phyloP scores from a whole-genome alignment of 2,797 vertebrate genomes.

The Psittacula echo region DNA sequence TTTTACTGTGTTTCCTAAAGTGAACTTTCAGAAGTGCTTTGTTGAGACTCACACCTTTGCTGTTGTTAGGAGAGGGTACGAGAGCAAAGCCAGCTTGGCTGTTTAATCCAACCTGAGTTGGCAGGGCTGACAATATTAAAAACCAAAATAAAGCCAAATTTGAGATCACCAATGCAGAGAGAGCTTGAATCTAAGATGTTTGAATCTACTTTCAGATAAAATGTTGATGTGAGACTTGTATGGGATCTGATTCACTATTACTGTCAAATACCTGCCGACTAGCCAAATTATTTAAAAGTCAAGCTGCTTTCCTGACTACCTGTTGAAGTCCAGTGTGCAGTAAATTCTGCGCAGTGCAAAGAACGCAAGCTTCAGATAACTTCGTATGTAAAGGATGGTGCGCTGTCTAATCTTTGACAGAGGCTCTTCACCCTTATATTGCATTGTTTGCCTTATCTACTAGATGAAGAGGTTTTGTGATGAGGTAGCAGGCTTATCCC shows the following conservation, averaged over 20 bases:
- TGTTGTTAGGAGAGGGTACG: neutral
- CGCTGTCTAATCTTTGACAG: neutral
- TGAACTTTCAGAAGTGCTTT: neutral
- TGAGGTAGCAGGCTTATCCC: neutral
- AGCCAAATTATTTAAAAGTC: neutral
- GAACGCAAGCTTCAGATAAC: neutral
- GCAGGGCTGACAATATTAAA: neutral
- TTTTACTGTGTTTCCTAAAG: neutral
- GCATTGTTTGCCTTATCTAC: neutral
- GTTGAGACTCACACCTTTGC: neutral
- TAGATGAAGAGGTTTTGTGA: neutral
- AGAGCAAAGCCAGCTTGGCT: neutral
- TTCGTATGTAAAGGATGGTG: neutral
- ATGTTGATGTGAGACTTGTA: neutral
- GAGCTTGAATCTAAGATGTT: neutral
- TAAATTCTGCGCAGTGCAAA: neutral
- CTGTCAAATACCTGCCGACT: neutral
- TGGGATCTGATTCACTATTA: neutral
- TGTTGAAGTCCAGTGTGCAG: neutral
- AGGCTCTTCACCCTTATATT: neutral
- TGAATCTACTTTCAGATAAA: neutral
- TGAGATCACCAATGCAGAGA: neutral
- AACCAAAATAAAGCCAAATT: neutral
- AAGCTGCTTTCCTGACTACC: neutral
- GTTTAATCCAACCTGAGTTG: neutral